phyloP scores from a whole-genome alignment of 2,797 vertebrate species.

The Myotis pilosus region DNA sequence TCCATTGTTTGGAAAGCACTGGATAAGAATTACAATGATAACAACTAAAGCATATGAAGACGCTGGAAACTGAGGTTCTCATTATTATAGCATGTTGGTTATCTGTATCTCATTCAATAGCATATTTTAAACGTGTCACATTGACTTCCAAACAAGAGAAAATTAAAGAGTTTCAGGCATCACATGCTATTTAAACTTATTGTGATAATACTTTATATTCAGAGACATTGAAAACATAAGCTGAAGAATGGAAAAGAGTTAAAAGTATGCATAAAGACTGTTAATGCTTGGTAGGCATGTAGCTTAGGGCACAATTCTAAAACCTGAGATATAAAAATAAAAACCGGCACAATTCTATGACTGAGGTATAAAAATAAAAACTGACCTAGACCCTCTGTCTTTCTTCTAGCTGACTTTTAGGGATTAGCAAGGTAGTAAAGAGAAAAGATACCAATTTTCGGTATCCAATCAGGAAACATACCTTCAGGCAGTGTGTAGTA shows the following conservation, averaged over 20 bases:
- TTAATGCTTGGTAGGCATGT: background rate
- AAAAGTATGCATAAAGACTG: background rate
- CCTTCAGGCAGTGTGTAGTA: background rate
- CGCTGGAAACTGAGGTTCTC: background rate
- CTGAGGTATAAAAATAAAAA: background rate
- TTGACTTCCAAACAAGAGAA: conserved; percentile 35
- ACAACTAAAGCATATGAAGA: conserved; percentile 43
- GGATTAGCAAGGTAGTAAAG: background rate
- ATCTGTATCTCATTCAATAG: conserved; percentile 6
- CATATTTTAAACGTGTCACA: conserved; percentile 15
- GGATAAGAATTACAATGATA: conserved; percentile 48
- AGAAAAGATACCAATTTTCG: background rate
- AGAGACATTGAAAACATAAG: background rate
- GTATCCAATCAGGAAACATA: background rate
- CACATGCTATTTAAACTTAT: background rate
- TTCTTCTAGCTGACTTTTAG: background rate
- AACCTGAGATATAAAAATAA: background rate
- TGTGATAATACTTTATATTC: conserved; percentile 28
- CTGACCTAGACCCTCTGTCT: background rate
- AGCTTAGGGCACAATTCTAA: background rate
- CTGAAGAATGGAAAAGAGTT: conserved; percentile 23
- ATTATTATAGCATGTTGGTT: background rate
- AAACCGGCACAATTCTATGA: background rate
- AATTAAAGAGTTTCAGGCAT: background rate
- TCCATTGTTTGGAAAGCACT: conserved; percentile 52